Evolutionary conservation across 2,113 vertebrate species (phyloP).

Genomic region (Bagarius yarrelli): DNA sequence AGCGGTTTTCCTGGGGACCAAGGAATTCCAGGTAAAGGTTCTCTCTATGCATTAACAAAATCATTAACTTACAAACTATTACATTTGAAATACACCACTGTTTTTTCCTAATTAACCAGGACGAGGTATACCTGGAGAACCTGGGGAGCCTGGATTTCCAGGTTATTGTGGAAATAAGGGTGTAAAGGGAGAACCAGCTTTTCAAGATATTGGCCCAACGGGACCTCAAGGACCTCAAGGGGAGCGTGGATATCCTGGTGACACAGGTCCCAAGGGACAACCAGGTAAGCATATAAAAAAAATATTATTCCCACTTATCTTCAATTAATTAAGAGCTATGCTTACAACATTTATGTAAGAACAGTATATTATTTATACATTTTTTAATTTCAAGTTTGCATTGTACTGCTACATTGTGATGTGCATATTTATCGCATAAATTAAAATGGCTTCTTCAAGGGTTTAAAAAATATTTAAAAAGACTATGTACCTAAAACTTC

Average conservation of each 20-base stretch:
- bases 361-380: background rate
- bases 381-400: background rate
- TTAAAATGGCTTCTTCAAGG: background rate
- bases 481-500: background rate
- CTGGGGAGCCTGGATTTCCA: slow-evolving; percentile 56
- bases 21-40: slow-evolving; percentile 63
- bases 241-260: slow-evolving; percentile 48
- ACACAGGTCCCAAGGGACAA: slow-evolving; percentile 43
- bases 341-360: background rate
- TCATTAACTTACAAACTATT: background rate
- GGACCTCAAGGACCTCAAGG: slow-evolving; percentile 46
- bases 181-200: slow-evolving; percentile 37
- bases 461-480: background rate
- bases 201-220: background rate
- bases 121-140: slow-evolving; percentile 52
- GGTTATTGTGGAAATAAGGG: slow-evolving; percentile 38
- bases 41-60: background rate
- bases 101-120: slow-evolving; percentile 49
- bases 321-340: background rate
- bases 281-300: slow-evolving; percentile 13
- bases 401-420: background rate
- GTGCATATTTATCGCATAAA: background rate
- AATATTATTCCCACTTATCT: background rate
- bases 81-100: background rate
- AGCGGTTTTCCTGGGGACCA: slow-evolving; percentile 64